Evolutionary conservation across 2,797 vertebrate genomes (phyloP).

Genomic region (Pseudocheirus occidentalis): DNA sequence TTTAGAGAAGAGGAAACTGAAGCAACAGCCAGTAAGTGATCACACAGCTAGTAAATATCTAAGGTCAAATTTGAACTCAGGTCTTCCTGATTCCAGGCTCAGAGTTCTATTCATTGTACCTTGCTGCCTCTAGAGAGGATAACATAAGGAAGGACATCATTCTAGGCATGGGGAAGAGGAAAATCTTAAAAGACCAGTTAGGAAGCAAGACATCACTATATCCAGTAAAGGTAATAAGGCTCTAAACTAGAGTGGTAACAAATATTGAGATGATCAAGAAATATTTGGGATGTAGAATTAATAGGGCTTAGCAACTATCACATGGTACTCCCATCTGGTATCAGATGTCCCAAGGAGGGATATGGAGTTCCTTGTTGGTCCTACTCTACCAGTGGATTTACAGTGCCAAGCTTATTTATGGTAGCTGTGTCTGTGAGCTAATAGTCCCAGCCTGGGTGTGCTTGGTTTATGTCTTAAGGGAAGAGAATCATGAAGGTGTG

Average conservation of each 20-base stretch:
- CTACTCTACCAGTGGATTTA: background rate
- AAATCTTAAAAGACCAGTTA: background rate
- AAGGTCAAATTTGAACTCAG: background rate
- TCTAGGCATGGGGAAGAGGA: background rate
- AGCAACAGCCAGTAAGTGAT: background rate
- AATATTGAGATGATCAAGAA: background rate
- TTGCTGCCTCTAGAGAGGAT: background rate
- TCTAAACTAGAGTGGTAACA: accelerated
- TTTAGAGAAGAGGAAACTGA: background rate
- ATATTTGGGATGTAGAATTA: background rate
- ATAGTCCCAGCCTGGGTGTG: background rate
- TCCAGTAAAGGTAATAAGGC: background rate
- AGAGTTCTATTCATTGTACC: background rate
- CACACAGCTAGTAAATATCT: background rate
- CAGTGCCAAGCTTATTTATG: background rate
- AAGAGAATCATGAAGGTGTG: background rate
- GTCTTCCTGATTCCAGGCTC: background rate
- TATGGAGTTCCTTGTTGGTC: background rate
- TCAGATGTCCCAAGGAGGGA: background rate
- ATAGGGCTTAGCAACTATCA: background rate
- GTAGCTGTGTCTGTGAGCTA: background rate
- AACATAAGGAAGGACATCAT: background rate
- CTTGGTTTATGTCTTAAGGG: background rate
- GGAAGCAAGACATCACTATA: background rate
- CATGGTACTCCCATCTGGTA: background rate